A percentile compares a stretch with the other conserved stretches of the same genome.
Conservation (phyloP, 2,888 invertebrate species). For the Andrena dorsata region DNA sequence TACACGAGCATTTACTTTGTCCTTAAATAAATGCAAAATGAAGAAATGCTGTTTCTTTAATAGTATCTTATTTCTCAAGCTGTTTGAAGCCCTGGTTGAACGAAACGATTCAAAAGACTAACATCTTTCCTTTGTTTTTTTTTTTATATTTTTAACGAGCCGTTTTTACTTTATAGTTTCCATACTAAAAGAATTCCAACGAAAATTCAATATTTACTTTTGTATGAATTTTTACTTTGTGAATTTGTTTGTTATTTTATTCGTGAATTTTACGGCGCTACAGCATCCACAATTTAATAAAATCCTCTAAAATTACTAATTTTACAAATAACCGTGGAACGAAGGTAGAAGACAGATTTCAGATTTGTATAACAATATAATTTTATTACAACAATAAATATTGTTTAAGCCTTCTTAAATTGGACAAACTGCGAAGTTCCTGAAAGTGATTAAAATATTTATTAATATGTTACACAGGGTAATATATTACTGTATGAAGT, state of each 20-base stretch:
- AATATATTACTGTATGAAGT: neutral
- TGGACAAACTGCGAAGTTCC: neutral
- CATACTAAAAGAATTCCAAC: neutral
- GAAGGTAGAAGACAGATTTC: neutral
- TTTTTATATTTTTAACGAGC: too few species aligned
- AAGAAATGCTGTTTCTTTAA: neutral
- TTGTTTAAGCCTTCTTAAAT: neutral
- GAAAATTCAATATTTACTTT: too few species aligned
- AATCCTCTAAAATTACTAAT: neutral
- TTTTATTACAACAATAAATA: neutral
- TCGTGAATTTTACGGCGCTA: neutral
- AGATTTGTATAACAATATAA: neutral
- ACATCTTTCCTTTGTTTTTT: too few species aligned
- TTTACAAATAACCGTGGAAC: neutral
- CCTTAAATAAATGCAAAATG: slow-evolving; percentile 1
- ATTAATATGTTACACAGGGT: neutral
- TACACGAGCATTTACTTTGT: neutral
- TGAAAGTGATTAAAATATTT: neutral
- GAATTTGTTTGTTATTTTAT: neutral
- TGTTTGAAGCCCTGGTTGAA: too few species aligned
- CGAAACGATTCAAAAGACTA: too few species aligned
- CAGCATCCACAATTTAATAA: neutral
- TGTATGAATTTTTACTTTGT: neutral
- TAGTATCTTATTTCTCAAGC: neutral
- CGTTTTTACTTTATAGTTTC: neutral